A percentile compares a stretch with the other conserved stretches of the same genome.
phyloP scores from a whole-genome alignment of 2,888 invertebrate species.

The Mongoloraphidia duomilia region DNA sequence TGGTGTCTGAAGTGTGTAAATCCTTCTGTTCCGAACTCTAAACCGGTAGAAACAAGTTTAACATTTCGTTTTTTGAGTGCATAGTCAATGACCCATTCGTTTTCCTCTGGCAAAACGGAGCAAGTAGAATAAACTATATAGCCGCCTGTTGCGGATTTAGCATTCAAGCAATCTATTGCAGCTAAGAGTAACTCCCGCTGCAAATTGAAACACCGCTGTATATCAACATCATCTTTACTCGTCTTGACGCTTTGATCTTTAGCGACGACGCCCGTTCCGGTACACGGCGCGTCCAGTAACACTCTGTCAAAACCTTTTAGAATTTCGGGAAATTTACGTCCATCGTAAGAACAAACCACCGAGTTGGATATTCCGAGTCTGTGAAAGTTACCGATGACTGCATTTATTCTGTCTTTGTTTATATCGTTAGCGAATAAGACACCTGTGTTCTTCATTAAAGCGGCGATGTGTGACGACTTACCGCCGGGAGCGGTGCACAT shows the following conservation, averaged over 20 bases:
- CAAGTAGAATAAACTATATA: constrained; percentile 98
- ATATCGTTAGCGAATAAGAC: constrained; percentile 91
- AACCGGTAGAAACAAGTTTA: constrained; percentile 81
- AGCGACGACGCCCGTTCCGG: constrained; percentile 94
- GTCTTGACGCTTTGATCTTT: constrained; percentile 96
- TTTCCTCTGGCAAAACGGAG: constrained; percentile 94
- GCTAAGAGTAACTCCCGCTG: constrained; percentile 85
- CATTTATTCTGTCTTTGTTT: constrained; percentile 77
- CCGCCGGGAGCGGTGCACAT: constrained; percentile 99
- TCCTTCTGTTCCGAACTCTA: constrained; percentile 93
- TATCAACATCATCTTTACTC: constrained; percentile 75
- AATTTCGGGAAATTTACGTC: constrained; percentile 66
- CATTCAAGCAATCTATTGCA: constrained; percentile 94
- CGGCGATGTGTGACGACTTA: constrained; percentile 94
- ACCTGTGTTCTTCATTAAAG: constrained; percentile 97
- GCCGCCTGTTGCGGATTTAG: constrained; percentile 83
- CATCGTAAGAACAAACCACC: constrained; percentile 80
- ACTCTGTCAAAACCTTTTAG: constrained; percentile 92
- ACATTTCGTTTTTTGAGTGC: constrained; percentile 86
- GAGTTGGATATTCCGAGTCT: constrained; percentile 90
- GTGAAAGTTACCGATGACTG: constrained; percentile 93
- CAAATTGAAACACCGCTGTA: constrained; percentile 80
- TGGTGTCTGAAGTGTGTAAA: constrained; percentile 76
- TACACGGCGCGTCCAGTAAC: constrained; percentile 93
- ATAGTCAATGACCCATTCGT: constrained; percentile 94